Evolutionary conservation across 2,113 vertebrate genomes (phyloP).

Genomic region (Gymnarchus niloticus): DNA sequence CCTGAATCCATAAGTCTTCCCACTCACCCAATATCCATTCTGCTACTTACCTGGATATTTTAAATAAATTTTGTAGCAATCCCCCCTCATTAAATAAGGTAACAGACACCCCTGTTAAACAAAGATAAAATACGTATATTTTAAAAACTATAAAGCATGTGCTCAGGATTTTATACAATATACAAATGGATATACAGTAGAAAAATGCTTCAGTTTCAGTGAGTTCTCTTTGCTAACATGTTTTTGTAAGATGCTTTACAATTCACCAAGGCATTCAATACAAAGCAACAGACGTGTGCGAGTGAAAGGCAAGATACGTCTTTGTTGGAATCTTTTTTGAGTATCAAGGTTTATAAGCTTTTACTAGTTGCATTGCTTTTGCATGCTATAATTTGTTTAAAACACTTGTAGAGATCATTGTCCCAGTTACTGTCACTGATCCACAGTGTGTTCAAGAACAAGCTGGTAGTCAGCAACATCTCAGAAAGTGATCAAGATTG

Average conservation of each 20-base stretch:
- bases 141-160: background rate
- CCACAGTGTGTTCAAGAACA: background rate
- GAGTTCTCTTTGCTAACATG: background rate
- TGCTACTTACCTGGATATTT: background rate
- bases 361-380: background rate
- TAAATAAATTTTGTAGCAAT: background rate
- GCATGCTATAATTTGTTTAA: background rate
- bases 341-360: background rate
- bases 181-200: background rate
- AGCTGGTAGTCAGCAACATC: background rate
- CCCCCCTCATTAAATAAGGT: background rate
- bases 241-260: background rate
- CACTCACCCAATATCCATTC: background rate
- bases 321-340: background rate
- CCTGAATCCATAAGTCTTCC: background rate
- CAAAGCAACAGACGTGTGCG: background rate
- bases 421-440: background rate
- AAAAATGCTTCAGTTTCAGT: background rate
- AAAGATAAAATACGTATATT: background rate
- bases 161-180: background rate
- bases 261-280: background rate
- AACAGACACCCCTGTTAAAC: background rate
- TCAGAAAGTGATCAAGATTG: no score
- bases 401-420: background rate
- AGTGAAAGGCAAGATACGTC: background rate